phyloP scores from a whole-genome alignment of 2,888 invertebrate genomes.

The Herminia tarsipennalis region DNA sequence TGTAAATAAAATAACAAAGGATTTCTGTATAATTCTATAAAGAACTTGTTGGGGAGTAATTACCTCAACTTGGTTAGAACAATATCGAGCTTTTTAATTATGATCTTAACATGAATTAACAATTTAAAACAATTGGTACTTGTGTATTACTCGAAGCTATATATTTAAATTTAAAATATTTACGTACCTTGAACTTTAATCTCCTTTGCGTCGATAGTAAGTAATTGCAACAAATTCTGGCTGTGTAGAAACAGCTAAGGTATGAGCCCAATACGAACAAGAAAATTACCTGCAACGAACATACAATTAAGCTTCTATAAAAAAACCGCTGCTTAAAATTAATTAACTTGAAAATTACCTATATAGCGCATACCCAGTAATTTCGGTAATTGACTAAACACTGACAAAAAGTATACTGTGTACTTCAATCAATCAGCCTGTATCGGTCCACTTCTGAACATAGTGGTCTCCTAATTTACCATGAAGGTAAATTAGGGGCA shows the following conservation, averaged over 20 bases:
- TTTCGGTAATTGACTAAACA: too few species aligned
- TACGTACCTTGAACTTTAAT: constrained; percentile 70
- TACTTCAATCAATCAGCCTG: too few species aligned
- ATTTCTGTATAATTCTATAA: neutral
- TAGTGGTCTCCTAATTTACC: too few species aligned
- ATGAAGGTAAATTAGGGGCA: too few species aligned
- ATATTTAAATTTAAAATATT: constrained; percentile 14
- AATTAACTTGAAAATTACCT: too few species aligned
- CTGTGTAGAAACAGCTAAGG: constrained; percentile 66
- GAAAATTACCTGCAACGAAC: constrained; percentile 61
- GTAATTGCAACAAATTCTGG: constrained; percentile 70
- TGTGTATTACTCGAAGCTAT: constrained; percentile 1
- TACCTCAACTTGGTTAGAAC: constrained; percentile 1
- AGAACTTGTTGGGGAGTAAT: neutral
- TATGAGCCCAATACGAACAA: constrained; percentile 65
- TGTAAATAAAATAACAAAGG: neutral
- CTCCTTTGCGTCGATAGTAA: constrained; percentile 67
- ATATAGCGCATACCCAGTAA: too few species aligned
- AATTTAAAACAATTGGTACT: constrained; percentile 4
- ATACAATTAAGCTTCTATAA: too few species aligned
- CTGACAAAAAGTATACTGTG: too few species aligned
- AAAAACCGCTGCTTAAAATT: too few species aligned
- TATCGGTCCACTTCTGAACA: too few species aligned
- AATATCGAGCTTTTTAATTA: constrained; percentile 21
- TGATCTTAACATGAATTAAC: constrained; percentile 22